These are phyloP conservation scores for Hippocampus mohnikei DNA, from an alignment of 2,113 vertebrate species.

Conservation along the genomic window DNA sequence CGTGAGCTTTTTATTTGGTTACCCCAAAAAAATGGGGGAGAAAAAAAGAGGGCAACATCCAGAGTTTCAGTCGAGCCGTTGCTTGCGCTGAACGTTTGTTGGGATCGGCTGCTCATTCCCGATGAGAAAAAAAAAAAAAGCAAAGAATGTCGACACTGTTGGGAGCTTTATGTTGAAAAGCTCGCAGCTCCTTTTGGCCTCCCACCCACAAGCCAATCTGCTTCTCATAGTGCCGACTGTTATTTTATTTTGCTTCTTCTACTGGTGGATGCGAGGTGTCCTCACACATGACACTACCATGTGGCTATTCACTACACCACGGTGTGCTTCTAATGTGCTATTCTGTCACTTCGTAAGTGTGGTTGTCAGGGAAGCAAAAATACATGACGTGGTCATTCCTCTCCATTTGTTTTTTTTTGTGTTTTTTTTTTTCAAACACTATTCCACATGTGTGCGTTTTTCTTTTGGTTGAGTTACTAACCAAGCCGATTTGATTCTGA, in stretches of 20 bases:
- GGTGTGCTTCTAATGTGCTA: not conserved
- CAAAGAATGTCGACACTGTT: constrained; percentile 34
- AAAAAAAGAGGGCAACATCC: constrained; percentile 11
- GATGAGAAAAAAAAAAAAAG: constrained; percentile 14
- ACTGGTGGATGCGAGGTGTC: not conserved
- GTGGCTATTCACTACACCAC: not conserved
- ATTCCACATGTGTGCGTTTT: constrained; percentile 3
- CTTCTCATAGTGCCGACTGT: not conserved
- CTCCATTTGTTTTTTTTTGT: not conserved
- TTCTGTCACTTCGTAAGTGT: not conserved
- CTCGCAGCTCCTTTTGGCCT: not conserved
- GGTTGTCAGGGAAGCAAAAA: constrained; percentile 1
- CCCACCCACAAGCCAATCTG: not conserved
- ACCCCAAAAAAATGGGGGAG: not conserved
- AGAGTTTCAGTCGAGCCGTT: not conserved
- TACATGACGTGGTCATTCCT: not conserved
- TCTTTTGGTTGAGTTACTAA: constrained; percentile 4
- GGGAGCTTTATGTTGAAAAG: too few species aligned
- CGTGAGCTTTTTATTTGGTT: constrained; percentile 9
- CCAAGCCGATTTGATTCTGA: not conserved
- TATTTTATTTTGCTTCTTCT: not conserved
- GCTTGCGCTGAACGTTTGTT: constrained; percentile 13
- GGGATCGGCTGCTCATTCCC: not conserved
- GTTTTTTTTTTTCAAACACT: not conserved
- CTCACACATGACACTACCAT: not conserved